Conservation (phyloP, 2,888 invertebrate species). For the Drosophila acutilabella region DNA sequence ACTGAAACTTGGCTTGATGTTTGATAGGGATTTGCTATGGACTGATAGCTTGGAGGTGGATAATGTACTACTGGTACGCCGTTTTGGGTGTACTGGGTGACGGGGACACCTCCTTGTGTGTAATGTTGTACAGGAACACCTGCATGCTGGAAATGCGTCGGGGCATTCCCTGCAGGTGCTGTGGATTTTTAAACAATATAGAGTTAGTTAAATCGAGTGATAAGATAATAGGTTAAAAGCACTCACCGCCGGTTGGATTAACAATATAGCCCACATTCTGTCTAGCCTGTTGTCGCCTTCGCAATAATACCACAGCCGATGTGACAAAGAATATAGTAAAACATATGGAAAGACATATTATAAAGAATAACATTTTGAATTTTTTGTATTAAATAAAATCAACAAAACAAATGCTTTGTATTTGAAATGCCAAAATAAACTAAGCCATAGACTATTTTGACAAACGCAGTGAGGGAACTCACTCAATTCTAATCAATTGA, state of each 20-base stretch:
- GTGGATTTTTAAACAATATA: too few species aligned
- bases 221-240: neutral
- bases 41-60: conserved; percentile 22
- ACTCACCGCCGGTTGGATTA: conserved; percentile 12
- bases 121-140: neutral
- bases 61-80: conserved; percentile 11
- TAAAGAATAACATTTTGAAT: conserved; percentile 22
- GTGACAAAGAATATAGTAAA: conserved; percentile 23
- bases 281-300: conserved; percentile 10
- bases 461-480: conserved; percentile 4
- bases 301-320: neutral
- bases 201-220: neutral
- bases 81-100: conserved; percentile 6
- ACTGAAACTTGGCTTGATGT: conserved; percentile 25
- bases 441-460: conserved; percentile 1
- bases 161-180: conserved; percentile 11
- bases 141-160: neutral
- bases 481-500: conserved; percentile 30
- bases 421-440: conserved; percentile 24
- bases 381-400: neutral
- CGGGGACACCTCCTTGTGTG: neutral
- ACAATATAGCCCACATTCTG: conserved; percentile 39
- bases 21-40: conserved; percentile 2
- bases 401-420: conserved; percentile 12
- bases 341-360: conserved; percentile 15